Evolutionary conservation across 2,113 vertebrate species (phyloP).

Genomic region (Serinus canaria): DNA sequence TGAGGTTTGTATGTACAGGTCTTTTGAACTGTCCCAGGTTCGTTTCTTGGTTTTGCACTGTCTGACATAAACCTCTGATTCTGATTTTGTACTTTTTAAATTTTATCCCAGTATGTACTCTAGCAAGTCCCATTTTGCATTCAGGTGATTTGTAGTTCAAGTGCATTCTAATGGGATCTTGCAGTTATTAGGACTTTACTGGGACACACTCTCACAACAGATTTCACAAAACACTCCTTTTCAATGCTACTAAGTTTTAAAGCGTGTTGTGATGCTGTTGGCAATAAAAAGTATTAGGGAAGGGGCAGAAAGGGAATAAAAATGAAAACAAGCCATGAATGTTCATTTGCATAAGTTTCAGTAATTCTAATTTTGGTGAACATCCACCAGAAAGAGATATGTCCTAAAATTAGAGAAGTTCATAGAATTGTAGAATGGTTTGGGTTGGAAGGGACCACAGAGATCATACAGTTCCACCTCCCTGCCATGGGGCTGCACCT

Average conservation of each 20-base stretch:
- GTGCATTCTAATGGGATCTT: neutral
- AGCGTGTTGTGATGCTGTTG: neutral
- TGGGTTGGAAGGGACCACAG: neutral
- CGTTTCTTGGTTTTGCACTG: neutral
- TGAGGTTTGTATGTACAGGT: neutral
- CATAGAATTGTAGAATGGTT: neutral
- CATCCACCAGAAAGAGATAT: neutral
- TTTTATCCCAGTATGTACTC: conserved; percentile 28
- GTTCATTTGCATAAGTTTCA: neutral
- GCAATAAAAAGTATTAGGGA: neutral
- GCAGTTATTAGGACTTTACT: neutral
- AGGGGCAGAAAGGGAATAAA: neutral
- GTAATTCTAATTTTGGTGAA: neutral
- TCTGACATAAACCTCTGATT: neutral
- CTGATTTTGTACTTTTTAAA: neutral
- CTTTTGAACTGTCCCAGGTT: neutral
- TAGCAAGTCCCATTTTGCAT: conserved; percentile 27
- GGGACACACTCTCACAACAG: neutral
- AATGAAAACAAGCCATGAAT: neutral
- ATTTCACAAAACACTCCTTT: neutral
- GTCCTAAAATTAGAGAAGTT: neutral
- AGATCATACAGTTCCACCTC: neutral
- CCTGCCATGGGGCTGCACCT: neutral
- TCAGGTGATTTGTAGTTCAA: neutral
- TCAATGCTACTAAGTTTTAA: neutral